These are phyloP conservation scores for Silurus asotus DNA, from an alignment of 2,113 vertebrate species.

Conservation along the genomic window DNA sequence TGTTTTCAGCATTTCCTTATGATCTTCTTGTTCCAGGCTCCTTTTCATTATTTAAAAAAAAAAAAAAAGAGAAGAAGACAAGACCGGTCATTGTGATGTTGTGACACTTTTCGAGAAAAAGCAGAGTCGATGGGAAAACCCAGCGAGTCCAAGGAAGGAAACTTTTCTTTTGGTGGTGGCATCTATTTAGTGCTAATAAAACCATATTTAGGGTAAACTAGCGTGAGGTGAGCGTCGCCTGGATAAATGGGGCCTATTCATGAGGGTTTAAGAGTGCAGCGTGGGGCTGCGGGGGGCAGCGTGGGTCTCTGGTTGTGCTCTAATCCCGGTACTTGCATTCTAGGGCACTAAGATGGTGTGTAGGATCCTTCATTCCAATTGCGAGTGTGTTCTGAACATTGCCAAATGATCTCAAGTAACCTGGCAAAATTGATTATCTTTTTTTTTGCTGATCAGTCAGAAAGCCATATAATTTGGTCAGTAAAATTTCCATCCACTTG, in stretches of 20 bases:
- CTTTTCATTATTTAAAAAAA: conserved; percentile 42
- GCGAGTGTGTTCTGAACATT: neutral
- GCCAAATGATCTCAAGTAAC: neutral
- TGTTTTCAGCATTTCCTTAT: conserved; percentile 43
- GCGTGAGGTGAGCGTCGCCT: conserved; percentile 78
- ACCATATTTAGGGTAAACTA: conserved; percentile 87
- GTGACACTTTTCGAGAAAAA: conserved; percentile 56
- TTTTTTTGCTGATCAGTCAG: neutral
- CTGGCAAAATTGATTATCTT: neutral
- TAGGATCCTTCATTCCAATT: neutral
- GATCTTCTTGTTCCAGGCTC: conserved; percentile 46
- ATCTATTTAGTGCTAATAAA: conserved; percentile 86
- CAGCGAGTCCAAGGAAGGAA: conserved; percentile 69
- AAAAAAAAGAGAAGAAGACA: conserved; percentile 46
- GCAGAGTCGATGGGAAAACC: conserved; percentile 67
- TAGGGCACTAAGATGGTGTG: neutral
- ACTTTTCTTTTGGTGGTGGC: conserved; percentile 77
- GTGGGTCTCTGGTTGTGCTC: conserved; percentile 22
- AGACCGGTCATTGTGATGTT: conserved; percentile 55
- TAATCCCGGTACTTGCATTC: conserved; percentile 19
- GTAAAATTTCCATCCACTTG: neutral
- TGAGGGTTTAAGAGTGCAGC: conserved; percentile 78
- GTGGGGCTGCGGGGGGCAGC: conserved; percentile 73
- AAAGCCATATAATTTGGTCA: neutral
- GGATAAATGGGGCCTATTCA: conserved; percentile 80